Percentiles rank a stretch among this genome's conserved stretches.
These are phyloP conservation scores for Tetragonisca angustula DNA, from an alignment of 2,888 invertebrate genomes.

Conservation along the genomic window DNA sequence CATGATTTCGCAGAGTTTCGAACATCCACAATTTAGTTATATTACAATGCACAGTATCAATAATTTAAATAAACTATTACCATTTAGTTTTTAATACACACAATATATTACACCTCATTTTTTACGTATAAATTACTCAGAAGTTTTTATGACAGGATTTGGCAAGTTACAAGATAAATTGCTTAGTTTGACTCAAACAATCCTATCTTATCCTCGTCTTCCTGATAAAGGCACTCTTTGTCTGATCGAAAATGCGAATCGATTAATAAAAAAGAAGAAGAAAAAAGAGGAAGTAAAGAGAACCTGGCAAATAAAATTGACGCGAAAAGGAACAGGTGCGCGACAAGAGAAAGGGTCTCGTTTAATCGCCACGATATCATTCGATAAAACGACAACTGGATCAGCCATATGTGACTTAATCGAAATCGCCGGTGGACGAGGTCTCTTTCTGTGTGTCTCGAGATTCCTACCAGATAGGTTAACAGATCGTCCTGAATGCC, in stretches of 20 bases:
- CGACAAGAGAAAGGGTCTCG: slow-evolving; percentile 46
- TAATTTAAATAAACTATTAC: too few species aligned
- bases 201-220: slow-evolving; percentile 39
- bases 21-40: too few species aligned
- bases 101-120: not conserved
- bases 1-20: too few species aligned
- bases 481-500: slow-evolving; percentile 32
- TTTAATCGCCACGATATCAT: slow-evolving; percentile 76
- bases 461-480: slow-evolving; percentile 50
- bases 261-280: slow-evolving; percentile 12
- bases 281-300: not conserved
- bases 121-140: too few species aligned
- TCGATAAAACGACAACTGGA: slow-evolving; percentile 69
- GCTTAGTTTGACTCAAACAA: not conserved
- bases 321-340: slow-evolving; percentile 69
- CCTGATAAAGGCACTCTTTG: slow-evolving; percentile 62
- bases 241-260: not conserved
- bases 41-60: too few species aligned
- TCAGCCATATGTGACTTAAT: slow-evolving; percentile 72
- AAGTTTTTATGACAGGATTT: not conserved
- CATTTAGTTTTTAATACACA: too few species aligned
- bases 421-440: slow-evolving; percentile 55
- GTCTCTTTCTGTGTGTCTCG: slow-evolving; percentile 51
- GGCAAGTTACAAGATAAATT: not conserved
- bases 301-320: slow-evolving; percentile 53